Conservation (phyloP, 53 echinoderm and acorn worm genomes). For the Apostichopus leukothele region DNA sequence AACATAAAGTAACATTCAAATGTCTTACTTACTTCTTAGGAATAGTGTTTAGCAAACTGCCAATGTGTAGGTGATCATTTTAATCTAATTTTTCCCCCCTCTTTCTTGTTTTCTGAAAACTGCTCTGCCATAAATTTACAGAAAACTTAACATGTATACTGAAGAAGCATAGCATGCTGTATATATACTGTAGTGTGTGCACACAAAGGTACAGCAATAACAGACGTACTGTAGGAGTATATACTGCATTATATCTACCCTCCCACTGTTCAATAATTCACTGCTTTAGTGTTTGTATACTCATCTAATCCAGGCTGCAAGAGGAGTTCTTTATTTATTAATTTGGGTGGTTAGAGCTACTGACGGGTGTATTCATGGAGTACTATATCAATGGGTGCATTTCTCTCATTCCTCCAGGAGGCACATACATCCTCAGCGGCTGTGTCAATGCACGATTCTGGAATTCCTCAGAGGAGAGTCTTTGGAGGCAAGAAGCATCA, state of each 20-base stretch:
- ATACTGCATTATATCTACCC: background rate
- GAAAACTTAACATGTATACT: too few species aligned
- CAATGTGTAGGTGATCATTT: too few species aligned
- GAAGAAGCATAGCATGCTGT: too few species aligned
- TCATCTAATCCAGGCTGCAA: background rate
- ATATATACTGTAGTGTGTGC: background rate
- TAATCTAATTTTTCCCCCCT: too few species aligned
- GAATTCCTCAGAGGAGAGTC: constrained; percentile 57
- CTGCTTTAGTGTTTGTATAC: background rate
- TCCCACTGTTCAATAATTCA: background rate
- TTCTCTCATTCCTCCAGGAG: constrained; percentile 52
- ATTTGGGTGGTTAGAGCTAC: constrained; percentile 1
- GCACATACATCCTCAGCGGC: constrained; percentile 72
- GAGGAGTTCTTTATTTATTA: constrained; percentile 31
- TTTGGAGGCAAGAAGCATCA: constrained; percentile 37
- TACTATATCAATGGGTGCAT: background rate
- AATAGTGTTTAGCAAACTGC: too few species aligned
- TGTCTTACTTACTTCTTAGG: too few species aligned
- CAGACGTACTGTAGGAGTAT: background rate
- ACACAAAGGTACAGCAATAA: background rate
- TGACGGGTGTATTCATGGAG: background rate
- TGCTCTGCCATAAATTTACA: too few species aligned
- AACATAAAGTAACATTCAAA: too few species aligned
- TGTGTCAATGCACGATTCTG: constrained; percentile 67
- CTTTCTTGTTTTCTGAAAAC: too few species aligned